Evolutionary conservation across 2,797 vertebrate species (phyloP).

Genomic region (Chelonia mydas): DNA sequence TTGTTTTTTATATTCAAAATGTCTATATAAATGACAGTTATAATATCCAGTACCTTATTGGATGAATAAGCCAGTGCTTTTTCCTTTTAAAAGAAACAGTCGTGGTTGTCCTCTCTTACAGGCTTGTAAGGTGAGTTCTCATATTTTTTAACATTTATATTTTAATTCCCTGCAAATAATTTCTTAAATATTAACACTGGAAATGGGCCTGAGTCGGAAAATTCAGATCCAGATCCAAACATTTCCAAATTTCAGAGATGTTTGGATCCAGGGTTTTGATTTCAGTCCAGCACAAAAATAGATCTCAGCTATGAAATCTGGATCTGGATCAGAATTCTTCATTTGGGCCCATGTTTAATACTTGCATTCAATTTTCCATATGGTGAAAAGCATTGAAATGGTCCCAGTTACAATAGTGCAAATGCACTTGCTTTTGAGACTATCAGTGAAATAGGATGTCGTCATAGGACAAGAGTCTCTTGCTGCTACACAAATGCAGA

Average conservation of each 20-base stretch:
- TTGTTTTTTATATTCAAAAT: not conserved
- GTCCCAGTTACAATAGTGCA: not conserved
- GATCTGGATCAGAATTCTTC: not conserved
- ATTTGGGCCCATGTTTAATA: not conserved
- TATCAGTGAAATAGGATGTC: not conserved
- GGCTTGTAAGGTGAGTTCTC: not conserved
- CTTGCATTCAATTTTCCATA: not conserved
- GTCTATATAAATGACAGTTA: too few species aligned
- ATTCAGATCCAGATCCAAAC: too few species aligned
- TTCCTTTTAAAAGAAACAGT: not conserved
- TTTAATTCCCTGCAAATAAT: not conserved
- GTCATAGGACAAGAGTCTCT: not conserved
- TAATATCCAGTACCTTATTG: not conserved
- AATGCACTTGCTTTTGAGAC: not conserved
- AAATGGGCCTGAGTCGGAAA: not conserved
- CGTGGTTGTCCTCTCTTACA: too few species aligned
- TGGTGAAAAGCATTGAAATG: not conserved
- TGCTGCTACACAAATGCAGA: not conserved
- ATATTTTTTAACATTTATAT: not conserved
- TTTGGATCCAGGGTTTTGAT: not conserved
- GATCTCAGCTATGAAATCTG: not conserved
- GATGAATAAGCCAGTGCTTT: not conserved
- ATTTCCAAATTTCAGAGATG: not conserved
- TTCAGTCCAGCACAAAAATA: constrained; percentile 13
- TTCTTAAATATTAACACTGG: not conserved